Evolutionary conservation across 2,113 vertebrate species (phyloP), one percentile per base, ranked within the genome.

Genomic region (Cyprinodon variegatus): DNA sequence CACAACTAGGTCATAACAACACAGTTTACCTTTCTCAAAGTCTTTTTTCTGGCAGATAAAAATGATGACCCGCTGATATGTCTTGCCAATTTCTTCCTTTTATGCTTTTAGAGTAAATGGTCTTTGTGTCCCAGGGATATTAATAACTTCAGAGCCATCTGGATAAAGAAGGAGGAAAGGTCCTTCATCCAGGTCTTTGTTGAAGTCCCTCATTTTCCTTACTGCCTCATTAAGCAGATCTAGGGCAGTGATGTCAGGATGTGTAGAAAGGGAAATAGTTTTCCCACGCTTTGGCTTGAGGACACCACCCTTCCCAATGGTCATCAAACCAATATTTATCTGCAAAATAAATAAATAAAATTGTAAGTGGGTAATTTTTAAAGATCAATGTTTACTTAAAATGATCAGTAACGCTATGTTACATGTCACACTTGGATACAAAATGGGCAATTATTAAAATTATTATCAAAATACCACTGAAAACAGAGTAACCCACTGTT

Each of bases 321-420:
- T 65, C 63, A 65, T 65, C 17, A 65, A 65, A 9, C 63, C 63
- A 65, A 65, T 1, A 65, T 65, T 65, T 65, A 43, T 65, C 63
- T 65, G 63, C 2, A 43, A n/a, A 10, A 20, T 11, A 65, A 65
- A 43, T 29, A 29, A 29, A 29, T 29, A 29, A 29, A 29, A 29
- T 29, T 29, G 29, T 29, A 29, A 29, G 29, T 29, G 29, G 29
- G 29, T 29, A 29, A 29, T 29, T 29, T 29, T 29, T 29, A 29
- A 29, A 29, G 29, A 29, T 29, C 29, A 29, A 29, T 29, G 29
- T 29, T 29, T 29, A 29, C 29, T 29, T 29, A 29, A 29, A 29
- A 29, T 29, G 29, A 29, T 29, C 29, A 29, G 29, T 29, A 29
- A 29, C 29, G 29, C 29, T 29, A 29, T 29, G 29, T 29, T 29